A percentile compares a stretch with the other conserved stretches of the same genome.
Conservation (phyloP, 64 coral and sea anemone genomes). For the Montipora sp. region DNA sequence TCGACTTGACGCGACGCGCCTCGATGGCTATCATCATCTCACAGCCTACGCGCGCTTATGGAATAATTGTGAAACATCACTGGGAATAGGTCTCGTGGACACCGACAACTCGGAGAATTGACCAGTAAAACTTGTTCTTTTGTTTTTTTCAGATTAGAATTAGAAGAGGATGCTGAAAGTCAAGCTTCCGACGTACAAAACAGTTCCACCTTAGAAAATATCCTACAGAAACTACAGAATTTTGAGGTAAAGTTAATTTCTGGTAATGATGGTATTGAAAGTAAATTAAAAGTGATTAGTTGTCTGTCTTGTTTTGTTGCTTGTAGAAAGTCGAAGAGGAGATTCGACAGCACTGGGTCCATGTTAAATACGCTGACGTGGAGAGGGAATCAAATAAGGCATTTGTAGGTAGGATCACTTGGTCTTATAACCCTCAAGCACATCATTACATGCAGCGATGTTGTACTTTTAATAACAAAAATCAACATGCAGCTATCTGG, state of each 20-base stretch:
- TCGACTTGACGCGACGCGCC: too few relatives aligned
- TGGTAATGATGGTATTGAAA: background rate
- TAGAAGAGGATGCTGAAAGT: constrained; percentile 44
- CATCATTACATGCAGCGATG: too few relatives aligned
- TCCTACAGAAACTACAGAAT: constrained; percentile 64
- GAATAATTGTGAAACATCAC: too few relatives aligned
- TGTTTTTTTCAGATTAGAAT: constrained; percentile 46
- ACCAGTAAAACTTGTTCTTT: background rate
- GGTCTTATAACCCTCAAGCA: background rate
- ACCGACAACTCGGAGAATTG: too few relatives aligned
- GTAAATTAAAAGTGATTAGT: background rate
- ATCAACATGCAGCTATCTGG: background rate
- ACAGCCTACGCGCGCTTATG: too few relatives aligned
- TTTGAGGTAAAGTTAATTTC: constrained; percentile 60
- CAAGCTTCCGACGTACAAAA: constrained; percentile 44
- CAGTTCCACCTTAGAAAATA: constrained; percentile 72
- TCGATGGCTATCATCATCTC: too few relatives aligned
- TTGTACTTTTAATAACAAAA: background rate
- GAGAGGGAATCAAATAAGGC: background rate
- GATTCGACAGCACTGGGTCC: constrained; percentile 55
- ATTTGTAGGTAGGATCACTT: background rate
- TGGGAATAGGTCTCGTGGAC: too few relatives aligned
- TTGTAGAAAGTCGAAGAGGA: constrained; percentile 69
- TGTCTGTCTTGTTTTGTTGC: background rate
- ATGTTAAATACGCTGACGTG: constrained; percentile 60